Base-by-base conservation (phyloP, 2,113 vertebrate species). In the Saccopteryx bilineata region DNA sequence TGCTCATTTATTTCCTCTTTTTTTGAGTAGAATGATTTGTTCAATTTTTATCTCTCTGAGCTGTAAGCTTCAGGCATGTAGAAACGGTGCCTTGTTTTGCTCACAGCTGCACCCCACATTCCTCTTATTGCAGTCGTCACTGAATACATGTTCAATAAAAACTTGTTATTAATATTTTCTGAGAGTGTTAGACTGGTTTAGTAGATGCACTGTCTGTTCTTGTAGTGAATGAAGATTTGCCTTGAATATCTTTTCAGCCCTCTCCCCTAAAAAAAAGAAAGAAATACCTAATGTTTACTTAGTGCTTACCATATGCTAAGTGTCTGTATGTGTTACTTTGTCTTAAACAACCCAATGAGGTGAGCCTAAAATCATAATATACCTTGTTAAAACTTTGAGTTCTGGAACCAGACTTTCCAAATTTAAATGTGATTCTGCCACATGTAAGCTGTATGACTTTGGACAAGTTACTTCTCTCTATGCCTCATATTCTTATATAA, bases 241-340 rank as follows among this genome's bases (percentile, higher is more conserved):
- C 19, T 75, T 91, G 58, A 68, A 56, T 90, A n/a, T 80, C 10
- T 93, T 91, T 93, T 91, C 58, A 84, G 9, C 15, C 15, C 17
- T 11, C 50, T 23, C 48, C 61, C 31, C 33, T 66, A 74, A 14
- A 33, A 71, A 86, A 71, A 65, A 61, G 0, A 63, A n/a, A 39
- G 39, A 39, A n/a, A n/a, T 10, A 28, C 18, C 24, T 60, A 50
- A n/a, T 71, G 72, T 80, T 79, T 91, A 85, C 56, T 83, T 76
- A 66, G 10, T 56, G 24, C 39, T 63, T 89, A 31, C 21, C 52
- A 9, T 68, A 46, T 75, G 75, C 28, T 69, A 86, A 63, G 23
- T 54, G 24, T 92, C 65, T 68, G 10, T 66, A 63, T 39, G 17
- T 74, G 19, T 92, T 85, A 17, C 60, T 61, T 56, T 63, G 93